Conservation (phyloP, 2,113 vertebrate genomes). For the Pangasianodon hypophthalmus region DNA sequence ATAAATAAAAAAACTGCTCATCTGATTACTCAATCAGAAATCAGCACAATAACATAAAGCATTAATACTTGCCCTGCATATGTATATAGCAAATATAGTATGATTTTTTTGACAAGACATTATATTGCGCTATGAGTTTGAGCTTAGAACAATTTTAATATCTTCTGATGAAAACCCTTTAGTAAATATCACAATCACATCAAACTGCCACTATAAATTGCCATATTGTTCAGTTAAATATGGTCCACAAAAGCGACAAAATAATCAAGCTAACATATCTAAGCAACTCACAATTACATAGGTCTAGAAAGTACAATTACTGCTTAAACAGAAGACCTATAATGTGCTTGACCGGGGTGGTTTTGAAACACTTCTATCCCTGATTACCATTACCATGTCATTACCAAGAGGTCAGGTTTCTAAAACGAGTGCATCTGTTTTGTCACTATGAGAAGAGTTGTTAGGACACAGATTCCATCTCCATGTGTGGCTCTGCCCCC, state of each 20-base stretch:
- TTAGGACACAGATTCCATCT: slow-evolving; percentile 53
- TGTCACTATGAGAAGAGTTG: slow-evolving; percentile 20
- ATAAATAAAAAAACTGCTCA: neutral
- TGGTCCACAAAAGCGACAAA: slow-evolving; percentile 58
- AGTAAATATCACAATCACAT: slow-evolving; percentile 38
- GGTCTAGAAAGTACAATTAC: slow-evolving; percentile 25
- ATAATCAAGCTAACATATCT: slow-evolving; percentile 51
- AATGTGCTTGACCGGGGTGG: slow-evolving; percentile 19
- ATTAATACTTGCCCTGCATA: slow-evolving; percentile 55
- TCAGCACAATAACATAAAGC: slow-evolving; percentile 28
- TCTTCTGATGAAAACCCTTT: slow-evolving; percentile 37
- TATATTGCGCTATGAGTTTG: slow-evolving; percentile 35
- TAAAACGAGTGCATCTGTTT: slow-evolving; percentile 21
- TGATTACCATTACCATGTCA: neutral
- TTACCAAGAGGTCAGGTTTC: slow-evolving; percentile 3
- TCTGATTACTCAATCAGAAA: neutral
- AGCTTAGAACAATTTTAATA: slow-evolving; percentile 6
- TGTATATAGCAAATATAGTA: slow-evolving; percentile 43
- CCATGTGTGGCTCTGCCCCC: slow-evolving; percentile 41
- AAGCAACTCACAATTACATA: slow-evolving; percentile 44
- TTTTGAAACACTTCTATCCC: slow-evolving; percentile 2
- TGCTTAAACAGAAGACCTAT: slow-evolving; percentile 36
- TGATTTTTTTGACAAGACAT: neutral
- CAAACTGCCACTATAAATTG: slow-evolving; percentile 25
- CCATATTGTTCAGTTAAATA: slow-evolving; percentile 26